Percentiles rank a stretch among this genome's conserved stretches.
Evolutionary conservation across 23 tunicate species (phyloP).

Genomic region (Clavelina lepadiformis): DNA sequence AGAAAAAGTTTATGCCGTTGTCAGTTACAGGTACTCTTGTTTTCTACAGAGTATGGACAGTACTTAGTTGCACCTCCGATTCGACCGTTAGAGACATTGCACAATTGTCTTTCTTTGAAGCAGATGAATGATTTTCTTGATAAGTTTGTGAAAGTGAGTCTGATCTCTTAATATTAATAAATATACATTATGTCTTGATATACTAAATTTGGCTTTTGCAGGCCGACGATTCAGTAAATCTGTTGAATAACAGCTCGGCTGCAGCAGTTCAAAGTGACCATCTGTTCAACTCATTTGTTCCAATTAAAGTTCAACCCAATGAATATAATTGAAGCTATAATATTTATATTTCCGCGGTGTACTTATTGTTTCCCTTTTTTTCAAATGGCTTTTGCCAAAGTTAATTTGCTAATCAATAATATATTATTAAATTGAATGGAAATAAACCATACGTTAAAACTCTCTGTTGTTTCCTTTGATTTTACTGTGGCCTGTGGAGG

Average conservation of each 20-base stretch:
- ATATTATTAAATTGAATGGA: no score
- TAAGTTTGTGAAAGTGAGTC: conserved; percentile 22
- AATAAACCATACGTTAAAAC: no score
- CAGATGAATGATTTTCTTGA: conserved; percentile 89
- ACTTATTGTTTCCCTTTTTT: no score
- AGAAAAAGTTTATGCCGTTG: not conserved
- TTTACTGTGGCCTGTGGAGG: no score
- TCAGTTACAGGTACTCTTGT: not conserved
- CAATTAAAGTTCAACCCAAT: conserved; percentile 76
- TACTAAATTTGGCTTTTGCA: no score
- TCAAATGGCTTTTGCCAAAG: no score
- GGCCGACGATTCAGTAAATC: not conserved
- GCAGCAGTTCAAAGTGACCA: conserved; percentile 20
- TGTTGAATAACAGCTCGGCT: not conserved
- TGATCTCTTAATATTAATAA: not conserved
- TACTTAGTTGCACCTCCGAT: conserved; percentile 51
- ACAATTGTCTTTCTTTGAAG: conserved; percentile 85
- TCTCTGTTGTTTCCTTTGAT: no score
- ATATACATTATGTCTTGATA: not conserved
- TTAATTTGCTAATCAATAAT: no score
- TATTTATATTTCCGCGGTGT: no score
- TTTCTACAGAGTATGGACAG: not conserved
- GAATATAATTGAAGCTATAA: conserved; percentile 64
- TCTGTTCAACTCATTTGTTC: conserved; percentile 66
- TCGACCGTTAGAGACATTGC: conserved; percentile 90